Evolutionary conservation across 2,797 vertebrate genomes (phyloP).

Genomic region (Pyrocephalus nanus): DNA sequence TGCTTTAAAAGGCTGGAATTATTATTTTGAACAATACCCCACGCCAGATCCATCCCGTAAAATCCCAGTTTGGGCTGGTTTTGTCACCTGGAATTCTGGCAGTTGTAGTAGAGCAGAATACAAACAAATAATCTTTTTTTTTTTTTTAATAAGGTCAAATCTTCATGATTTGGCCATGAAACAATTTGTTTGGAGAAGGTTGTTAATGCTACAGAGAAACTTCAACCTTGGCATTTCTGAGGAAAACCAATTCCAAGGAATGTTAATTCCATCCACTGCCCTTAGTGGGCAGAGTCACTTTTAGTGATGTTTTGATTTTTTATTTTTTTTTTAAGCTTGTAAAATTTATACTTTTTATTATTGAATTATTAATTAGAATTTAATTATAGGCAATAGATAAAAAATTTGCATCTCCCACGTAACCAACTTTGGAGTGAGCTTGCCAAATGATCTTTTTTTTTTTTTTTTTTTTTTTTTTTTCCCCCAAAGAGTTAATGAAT

Average conservation of each 20-base stretch:
- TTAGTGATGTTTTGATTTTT: not conserved
- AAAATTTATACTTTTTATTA: not conserved
- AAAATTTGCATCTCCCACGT: not conserved
- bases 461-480: not conserved
- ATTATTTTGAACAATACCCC: not conserved
- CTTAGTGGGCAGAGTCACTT: not conserved
- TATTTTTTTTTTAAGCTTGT: not conserved
- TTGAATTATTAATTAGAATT: not conserved
- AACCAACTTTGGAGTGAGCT: not conserved
- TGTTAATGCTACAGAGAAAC: not conserved
- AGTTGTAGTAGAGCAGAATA: not conserved
- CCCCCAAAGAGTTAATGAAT: not conserved
- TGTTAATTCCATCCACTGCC: not conserved
- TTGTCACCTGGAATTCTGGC: not conserved
- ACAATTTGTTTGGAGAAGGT: not conserved
- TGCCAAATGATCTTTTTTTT: not conserved
- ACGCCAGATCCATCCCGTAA: fast-evolving
- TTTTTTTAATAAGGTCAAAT: not conserved
- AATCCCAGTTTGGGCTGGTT: not conserved
- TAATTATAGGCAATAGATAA: not conserved
- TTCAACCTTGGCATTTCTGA: not conserved
- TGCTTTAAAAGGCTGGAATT: not conserved
- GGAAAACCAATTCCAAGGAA: not conserved
- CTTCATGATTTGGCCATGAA: not conserved
- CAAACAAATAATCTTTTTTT: not conserved